Evolutionary conservation across 2,888 invertebrate genomes (phyloP).

Genomic region (Melolontha melolontha): DNA sequence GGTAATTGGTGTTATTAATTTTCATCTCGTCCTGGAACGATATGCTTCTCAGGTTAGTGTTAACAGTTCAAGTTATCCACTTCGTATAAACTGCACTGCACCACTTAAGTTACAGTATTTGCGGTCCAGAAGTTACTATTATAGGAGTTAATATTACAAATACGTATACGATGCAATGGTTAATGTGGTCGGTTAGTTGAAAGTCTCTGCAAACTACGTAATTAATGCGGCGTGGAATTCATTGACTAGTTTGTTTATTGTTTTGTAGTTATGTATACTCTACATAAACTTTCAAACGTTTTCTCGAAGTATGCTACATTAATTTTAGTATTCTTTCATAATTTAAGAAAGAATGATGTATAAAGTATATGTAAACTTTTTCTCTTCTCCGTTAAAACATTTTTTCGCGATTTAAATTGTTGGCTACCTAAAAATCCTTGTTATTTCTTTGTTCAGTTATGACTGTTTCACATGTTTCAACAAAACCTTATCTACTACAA

Average conservation of each 20-base stretch:
- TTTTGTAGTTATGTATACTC: neutral
- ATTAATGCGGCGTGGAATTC: conserved; percentile 11
- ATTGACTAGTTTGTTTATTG: neutral
- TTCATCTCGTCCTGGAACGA: neutral
- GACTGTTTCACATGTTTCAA: too few relatives aligned
- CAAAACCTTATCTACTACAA: too few relatives aligned
- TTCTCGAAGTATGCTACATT: too few relatives aligned
- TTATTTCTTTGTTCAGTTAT: too few relatives aligned
- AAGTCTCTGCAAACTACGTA: conserved; percentile 13
- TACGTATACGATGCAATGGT: conserved; percentile 22
- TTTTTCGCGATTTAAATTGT: too few relatives aligned
- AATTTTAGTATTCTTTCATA: too few relatives aligned
- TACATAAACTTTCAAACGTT: neutral
- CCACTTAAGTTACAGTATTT: conserved; percentile 29
- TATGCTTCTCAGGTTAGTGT: conserved; percentile 14
- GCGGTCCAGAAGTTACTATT: conserved; percentile 29
- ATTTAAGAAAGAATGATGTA: too few relatives aligned
- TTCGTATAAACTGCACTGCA: conserved; percentile 20
- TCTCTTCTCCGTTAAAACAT: too few relatives aligned
- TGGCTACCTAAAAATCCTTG: too few relatives aligned
- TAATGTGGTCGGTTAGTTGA: conserved; percentile 20
- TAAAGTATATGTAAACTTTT: too few relatives aligned
- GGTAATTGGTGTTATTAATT: too few relatives aligned
- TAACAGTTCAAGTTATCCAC: conserved; percentile 15
- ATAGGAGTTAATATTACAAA: conserved; percentile 33